Evolutionary conservation across 2,888 invertebrate species (phyloP), one percentile per base, ranked within the genome.

Genomic region (Pandemis cinnamomeana): DNA sequence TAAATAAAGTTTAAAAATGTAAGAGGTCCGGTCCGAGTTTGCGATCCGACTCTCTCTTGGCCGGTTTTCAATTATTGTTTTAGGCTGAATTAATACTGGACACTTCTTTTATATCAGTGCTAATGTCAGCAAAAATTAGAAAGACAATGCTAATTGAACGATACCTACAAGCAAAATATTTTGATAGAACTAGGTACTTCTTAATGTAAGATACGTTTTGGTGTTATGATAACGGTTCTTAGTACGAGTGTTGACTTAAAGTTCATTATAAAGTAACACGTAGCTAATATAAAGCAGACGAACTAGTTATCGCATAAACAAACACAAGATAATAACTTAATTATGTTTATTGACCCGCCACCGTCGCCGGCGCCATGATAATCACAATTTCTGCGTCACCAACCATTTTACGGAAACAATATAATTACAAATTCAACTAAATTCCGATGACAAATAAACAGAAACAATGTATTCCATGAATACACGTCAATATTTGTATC

Each of bases 401-500:
- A 13, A 55, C 1, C 67, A 55, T 61, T 63, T 63, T 46, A 68
- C 69, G 66, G 73, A 73, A 61, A 73, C 27, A 51, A 55, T 64
- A 48, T 36, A 4, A 36, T 5, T 66, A 73, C 36, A 78, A 79
- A 80, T 66, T 80, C 77, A 78, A 79, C 78, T 80, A 83, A 81
- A 76, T 77, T 79, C 79, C 80, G 78, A 81, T 83, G 83, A 86
- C 83, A 86, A 86, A 85, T 80, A 84, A 83, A 82, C 79, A 80
- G 76, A 77, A 71, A 76, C 76, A 79, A 44, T 70, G 70, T 76
- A 80, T 86, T 80, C 80, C 70, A 75, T 77, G 83, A 83, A 83
- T 78, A 80, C 82, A 81, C 81, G 78, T 81, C 81, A 84, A 84
- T 84, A 85, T 87, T 84, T 84, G 80, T 83, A 80, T 82, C 80